A percentile compares a stretch with the other conserved stretches of the same genome.
Evolutionary conservation across 2,888 invertebrate species (phyloP).

Genomic region (Monopis laevigella): DNA sequence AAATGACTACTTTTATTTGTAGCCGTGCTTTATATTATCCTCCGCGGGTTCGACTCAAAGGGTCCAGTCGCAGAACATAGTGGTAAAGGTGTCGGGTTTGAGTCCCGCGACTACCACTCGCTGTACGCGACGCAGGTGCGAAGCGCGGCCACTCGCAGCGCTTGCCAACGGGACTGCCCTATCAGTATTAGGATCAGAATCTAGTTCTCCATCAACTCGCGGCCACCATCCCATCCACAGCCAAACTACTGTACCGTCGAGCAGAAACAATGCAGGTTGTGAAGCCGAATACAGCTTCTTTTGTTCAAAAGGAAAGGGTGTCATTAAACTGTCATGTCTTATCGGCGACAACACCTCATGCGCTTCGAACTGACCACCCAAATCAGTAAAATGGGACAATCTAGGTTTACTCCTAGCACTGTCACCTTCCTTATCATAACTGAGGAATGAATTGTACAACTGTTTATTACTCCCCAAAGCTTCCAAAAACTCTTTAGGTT

Average conservation of each 20-base stretch:
- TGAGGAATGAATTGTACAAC: constrained; percentile 69
- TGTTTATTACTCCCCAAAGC: constrained; percentile 69
- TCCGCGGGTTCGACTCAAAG: constrained; percentile 79
- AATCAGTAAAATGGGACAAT: constrained; percentile 85
- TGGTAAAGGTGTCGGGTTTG: constrained; percentile 84
- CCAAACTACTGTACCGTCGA: constrained; percentile 83
- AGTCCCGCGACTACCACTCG: constrained; percentile 86
- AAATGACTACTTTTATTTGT: no score
- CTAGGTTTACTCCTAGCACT: constrained; percentile 72
- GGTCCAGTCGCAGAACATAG: constrained; percentile 88
- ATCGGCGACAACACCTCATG: constrained; percentile 80
- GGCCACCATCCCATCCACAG: constrained; percentile 98
- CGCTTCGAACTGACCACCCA: constrained; percentile 84
- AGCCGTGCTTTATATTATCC: no score
- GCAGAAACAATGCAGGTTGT: constrained; percentile 88
- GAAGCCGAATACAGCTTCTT: constrained; percentile 84
- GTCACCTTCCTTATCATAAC: constrained; percentile 35
- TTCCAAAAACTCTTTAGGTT: constrained; percentile 75
- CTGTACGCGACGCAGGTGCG: constrained; percentile 78
- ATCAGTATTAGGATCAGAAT: constrained; percentile 32
- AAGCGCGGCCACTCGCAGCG: constrained; percentile 84
- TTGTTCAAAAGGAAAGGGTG: constrained; percentile 90
- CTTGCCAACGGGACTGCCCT: constrained; percentile 84
- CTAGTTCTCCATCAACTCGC: constrained; percentile 66
- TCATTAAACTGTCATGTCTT: constrained; percentile 63